Evolutionary conservation across 2,888 invertebrate genomes (phyloP).

Genomic region (Eristalinus sepulchralis): DNA sequence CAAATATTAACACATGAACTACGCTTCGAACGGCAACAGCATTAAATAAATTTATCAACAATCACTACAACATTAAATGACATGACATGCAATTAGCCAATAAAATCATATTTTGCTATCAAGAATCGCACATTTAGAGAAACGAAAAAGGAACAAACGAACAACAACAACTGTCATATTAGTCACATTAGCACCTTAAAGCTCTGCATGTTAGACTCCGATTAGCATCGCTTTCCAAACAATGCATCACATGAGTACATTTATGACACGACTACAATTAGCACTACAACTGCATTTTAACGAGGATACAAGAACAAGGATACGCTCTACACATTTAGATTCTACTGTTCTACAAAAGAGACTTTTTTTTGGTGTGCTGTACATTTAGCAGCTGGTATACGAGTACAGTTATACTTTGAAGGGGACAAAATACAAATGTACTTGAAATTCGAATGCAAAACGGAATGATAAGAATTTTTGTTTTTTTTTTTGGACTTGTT

Average conservation of each 20-base stretch:
- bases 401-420: neutral
- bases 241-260: constrained; percentile 47
- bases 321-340: neutral
- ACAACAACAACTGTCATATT: constrained; percentile 11
- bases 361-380: constrained; percentile 42
- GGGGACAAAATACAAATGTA: neutral
- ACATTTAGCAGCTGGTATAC: constrained; percentile 9
- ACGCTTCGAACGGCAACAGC: neutral
- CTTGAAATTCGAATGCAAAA: neutral
- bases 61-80: neutral
- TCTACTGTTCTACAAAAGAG: neutral
- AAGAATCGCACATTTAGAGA: neutral
- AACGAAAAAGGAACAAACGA: neutral
- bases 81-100: constrained; percentile 52
- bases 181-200: constrained; percentile 34
- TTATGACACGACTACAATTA: constrained; percentile 45
- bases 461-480: neutral
- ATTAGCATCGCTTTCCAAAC: constrained; percentile 46
- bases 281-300: constrained; percentile 34
- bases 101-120: constrained; percentile 24
- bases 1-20: neutral
- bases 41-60: constrained; percentile 7
- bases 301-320: constrained; percentile 18
- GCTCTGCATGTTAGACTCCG: constrained; percentile 42
- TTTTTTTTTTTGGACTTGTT: constrained; percentile 21